Evolutionary conservation across 1,140 invertebrate genomes (phyloP), one percentile per base, ranked within the genome.

Genomic region (Drosophila ficusphila): DNA sequence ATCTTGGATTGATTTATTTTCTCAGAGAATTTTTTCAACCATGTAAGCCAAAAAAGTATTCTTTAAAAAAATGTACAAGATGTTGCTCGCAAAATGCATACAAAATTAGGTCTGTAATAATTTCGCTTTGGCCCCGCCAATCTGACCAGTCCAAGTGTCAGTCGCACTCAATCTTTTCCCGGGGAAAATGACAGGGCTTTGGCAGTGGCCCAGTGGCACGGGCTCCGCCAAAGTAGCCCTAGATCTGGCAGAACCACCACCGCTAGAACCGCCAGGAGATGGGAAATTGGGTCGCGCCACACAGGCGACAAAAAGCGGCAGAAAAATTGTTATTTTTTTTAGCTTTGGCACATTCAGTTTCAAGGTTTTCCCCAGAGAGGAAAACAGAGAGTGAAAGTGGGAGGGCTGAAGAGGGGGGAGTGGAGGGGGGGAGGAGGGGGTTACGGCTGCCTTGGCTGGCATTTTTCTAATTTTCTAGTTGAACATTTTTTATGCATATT

Each of bases 381-480:
- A 51, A 56, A 25, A 54, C 31, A 51, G 14, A 27, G 41, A 11
- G 25, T 16, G 29, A 27, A 12, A 21, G 25, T 21, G 14, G 7
- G n/a, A n/a, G n/a, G n/a, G n/a, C n/a, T n/a, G n/a, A n/a, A n/a
- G n/a, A n/a, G n/a, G n/a, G n/a, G n/a, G n/a, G n/a, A n/a, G n/a
- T n/a, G n/a, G n/a, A n/a, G n/a, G n/a, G n/a, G n/a, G 12, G 29
- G 8, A 9, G 9, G 29, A 23, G 1, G 0, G 41, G 11, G 8
- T 2, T n/a, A n/a, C 3, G 25, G 8, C n/a, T 47, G 61, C 61
- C 42, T 65, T 52, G 68, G 56, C 56, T 62, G 68, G 65, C 69
- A 74, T 64, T 73, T 73, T 74, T 74, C 57, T 74, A 74, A 74
- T 74, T 74, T 74, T 74, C 69, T 74, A 74, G 69, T 53, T 74